Evolutionary conservation across 1,140 invertebrate genomes (phyloP), one percentile per base, ranked within the genome.

Genomic region (Halesus radiatus): DNA sequence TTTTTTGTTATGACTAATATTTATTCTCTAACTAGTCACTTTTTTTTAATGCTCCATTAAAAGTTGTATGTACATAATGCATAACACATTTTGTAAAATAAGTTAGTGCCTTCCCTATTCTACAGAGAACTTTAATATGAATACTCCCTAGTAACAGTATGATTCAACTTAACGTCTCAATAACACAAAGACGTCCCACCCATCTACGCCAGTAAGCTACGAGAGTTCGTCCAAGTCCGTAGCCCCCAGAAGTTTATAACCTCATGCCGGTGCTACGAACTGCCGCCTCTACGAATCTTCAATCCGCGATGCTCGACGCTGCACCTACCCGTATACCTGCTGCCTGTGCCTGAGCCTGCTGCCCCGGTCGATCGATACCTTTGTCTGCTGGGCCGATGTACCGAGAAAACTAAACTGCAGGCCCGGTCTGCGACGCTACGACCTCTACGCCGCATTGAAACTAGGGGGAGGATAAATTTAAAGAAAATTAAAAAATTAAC

Each of bases 371-470:
- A 72, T 72, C 68, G 68, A 72, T 72, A 72, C 68, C 68, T 72
- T 72, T 72, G 68, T 72, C 68, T 72, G 50, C 3, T 26, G 45
- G 66, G 68, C 62, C 68, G 45, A 70, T 3, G 68, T 72, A 72
- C 68, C 68, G 18, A 66, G 20, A 52, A 26, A 52, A 53, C 68
- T 72, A 22, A 52, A 53, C 68, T 72, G 68, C 68, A 52, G n/a
- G 23, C 37, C 52, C 77, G 29, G 6, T 53, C 64, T 70, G 22
- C 77, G 45, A 53, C 45, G 37, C 62, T 79, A 26, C 64, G 76
- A 62, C 76, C 23, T 76, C 54, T 58, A 60, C 20, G 54, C 73
- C 54, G 54, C 53, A 58, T 7, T 37, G 4, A 16, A 54, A 3
- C 70, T 45, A 45, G 37, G 37, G 37, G 8, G 45, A 20, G 70